These are phyloP conservation scores for Yasuhikotakia modesta DNA, from an alignment of 2,797 vertebrate species.

Conservation along the genomic window DNA sequence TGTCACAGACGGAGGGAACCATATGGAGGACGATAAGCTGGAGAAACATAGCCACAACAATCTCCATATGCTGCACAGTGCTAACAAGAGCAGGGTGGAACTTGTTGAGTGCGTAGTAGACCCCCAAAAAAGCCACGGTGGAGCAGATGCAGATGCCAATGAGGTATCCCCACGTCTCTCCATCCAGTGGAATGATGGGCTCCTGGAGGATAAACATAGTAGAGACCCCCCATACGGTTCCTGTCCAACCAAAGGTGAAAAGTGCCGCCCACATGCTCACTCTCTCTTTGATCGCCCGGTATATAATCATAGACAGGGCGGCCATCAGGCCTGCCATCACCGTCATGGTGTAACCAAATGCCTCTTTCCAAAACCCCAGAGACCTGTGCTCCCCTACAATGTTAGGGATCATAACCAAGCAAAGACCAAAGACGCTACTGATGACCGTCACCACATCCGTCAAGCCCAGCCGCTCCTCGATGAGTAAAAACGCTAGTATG, in stretches of 20 bases:
- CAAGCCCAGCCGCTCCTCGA: slow-evolving; percentile 89
- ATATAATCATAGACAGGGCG: slow-evolving; percentile 93
- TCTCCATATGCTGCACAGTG: slow-evolving; percentile 92
- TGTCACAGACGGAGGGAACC: slow-evolving; percentile 84
- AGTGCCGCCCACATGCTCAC: slow-evolving; percentile 93
- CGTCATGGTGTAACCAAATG: slow-evolving; percentile 93
- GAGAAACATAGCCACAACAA: slow-evolving; percentile 88
- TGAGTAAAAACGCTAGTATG: slow-evolving; percentile 88
- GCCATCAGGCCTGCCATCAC: slow-evolving; percentile 93
- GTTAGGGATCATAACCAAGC: slow-evolving; percentile 89
- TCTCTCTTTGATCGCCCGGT: slow-evolving; percentile 91
- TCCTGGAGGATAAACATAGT: slow-evolving; percentile 91
- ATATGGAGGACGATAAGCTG: slow-evolving; percentile 84
- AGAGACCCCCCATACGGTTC: slow-evolving; percentile 85
- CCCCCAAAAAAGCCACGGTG: slow-evolving; percentile 88
- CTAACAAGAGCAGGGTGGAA: slow-evolving; percentile 95
- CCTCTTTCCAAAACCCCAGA: slow-evolving; percentile 88
- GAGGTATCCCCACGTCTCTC: slow-evolving; percentile 89
- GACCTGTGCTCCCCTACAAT: slow-evolving; percentile 80
- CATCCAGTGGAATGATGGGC: slow-evolving; percentile 86
- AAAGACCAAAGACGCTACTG: slow-evolving; percentile 87
- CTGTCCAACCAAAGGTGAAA: slow-evolving; percentile 96
- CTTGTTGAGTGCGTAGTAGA: slow-evolving; percentile 90
- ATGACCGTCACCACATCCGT: slow-evolving; percentile 84
- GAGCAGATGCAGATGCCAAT: slow-evolving; percentile 88